Conservation (phyloP, 2,113 vertebrate species). For the Rhinolophus ferrumequinum region DNA sequence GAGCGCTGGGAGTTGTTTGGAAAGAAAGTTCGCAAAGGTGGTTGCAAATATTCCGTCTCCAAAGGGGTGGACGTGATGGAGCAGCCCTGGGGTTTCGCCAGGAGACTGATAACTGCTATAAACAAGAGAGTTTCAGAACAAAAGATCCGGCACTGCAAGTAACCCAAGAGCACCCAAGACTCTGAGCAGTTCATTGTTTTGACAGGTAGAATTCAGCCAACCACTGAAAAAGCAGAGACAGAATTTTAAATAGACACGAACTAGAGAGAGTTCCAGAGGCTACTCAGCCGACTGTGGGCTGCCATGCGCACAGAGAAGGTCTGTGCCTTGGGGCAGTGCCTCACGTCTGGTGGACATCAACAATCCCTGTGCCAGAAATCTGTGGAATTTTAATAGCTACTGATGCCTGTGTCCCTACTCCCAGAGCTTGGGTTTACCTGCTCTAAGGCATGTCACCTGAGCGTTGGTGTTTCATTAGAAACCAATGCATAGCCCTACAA, state of each 20-base stretch:
- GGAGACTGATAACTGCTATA: not conserved
- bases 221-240: not conserved
- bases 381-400: not conserved
- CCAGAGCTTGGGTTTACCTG: not conserved
- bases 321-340: not conserved
- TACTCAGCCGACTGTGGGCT: not conserved
- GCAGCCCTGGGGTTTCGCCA: not conserved
- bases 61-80: not conserved
- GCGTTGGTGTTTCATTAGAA: not conserved
- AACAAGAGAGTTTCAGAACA: not conserved
- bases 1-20: not conserved
- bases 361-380: not conserved
- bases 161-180: not conserved
- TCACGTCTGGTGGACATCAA: too few relatives aligned
- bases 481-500: not conserved
- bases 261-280: not conserved
- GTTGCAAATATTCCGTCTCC: not conserved
- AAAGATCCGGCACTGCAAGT: not conserved
- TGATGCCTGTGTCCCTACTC: not conserved
- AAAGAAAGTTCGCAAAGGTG: not conserved
- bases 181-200: not conserved
- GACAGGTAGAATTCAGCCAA: not conserved
- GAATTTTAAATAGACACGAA: not conserved
- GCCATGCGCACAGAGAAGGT: not conserved
- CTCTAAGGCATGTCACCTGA: not conserved